Evolutionary conservation across 1,140 invertebrate genomes (phyloP), one percentile per base, ranked within the genome.

Genomic region (Ephestia elutella): DNA sequence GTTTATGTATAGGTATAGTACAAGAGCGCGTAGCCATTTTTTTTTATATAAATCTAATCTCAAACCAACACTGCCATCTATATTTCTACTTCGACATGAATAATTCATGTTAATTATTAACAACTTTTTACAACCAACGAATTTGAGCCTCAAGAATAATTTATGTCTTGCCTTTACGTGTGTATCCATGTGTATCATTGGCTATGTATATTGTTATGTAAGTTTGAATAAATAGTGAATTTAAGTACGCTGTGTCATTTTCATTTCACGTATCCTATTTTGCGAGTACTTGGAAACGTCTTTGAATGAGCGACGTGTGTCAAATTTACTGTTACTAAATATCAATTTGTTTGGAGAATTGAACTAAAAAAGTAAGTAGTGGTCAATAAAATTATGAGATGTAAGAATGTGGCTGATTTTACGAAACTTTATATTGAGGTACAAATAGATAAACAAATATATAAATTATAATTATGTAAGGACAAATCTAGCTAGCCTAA

Each of bases 211-310:
- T 44, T 44, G 13, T 15, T 10, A 44, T 44, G 38, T 44, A 44
- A 44, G 38, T 15, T 35, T 44, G 38, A 44, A 44, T 44, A 44
- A 44, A 44, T 44, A 44, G 38, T 17, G 13, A 44, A 44, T 44
- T 38, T 44, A 44, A 44, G n/a, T 1, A 44, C 13, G n/a, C 13
- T 44, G n/a, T 15, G 38, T 44, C n/a, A 44, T 44, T 44, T 44
- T 10, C n/a, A n/a, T 15, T 17, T 44, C 38, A 44, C 13, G 38
- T 44, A 25, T 10, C 38, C 38, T 4, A 15, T 44, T 10, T 11
- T n/a, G n/a, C 13, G 32, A 38, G 32, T 44, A 15, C 38, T 17
- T 5, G 15, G 38, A 44, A 17, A 5, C 15, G n/a, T 44, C 13
- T 44, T 44, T 44, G n/a, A 15, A 44, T n/a, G 32, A 13, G 11